These are phyloP conservation scores for Pyxicephalus adspersus DNA, from an alignment of 2,113 vertebrate genomes.

Conservation along the genomic window DNA sequence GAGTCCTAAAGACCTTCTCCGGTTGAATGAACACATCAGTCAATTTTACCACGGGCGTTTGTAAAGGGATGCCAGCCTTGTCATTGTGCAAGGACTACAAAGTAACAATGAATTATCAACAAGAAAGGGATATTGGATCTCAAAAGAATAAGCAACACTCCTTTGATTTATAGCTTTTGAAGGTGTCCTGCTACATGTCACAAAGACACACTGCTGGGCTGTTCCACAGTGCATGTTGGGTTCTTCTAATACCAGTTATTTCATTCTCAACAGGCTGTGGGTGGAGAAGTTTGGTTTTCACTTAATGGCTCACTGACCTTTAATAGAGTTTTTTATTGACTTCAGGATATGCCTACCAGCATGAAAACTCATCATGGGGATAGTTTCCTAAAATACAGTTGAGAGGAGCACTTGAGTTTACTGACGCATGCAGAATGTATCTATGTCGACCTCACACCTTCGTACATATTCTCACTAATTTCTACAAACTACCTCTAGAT, in stretches of 20 bases:
- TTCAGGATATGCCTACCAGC: conserved; percentile 32
- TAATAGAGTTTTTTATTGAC: conserved; percentile 55
- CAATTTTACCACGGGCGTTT: conserved; percentile 63
- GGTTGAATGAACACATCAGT: conserved; percentile 77
- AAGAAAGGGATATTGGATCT: conserved; percentile 59
- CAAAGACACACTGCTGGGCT: conserved; percentile 53
- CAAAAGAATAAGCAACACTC: conserved; percentile 57
- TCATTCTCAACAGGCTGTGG: conserved; percentile 38
- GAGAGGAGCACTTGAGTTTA: conserved; percentile 25
- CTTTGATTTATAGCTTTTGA: conserved; percentile 68
- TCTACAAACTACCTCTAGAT: too few relatives aligned
- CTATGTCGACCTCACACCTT: conserved; percentile 5
- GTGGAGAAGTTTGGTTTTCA: conserved; percentile 56
- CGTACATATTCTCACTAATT: too few relatives aligned
- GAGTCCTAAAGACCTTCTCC: conserved; percentile 71
- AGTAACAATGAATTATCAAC: conserved; percentile 60
- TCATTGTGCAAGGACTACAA: conserved; percentile 58
- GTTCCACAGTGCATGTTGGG: conserved; percentile 38
- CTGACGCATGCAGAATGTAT: conserved; percentile 20
- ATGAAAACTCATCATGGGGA: conserved; percentile 21
- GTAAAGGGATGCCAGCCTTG: conserved; percentile 60
- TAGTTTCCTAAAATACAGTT: conserved; percentile 20
- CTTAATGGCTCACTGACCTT: conserved; percentile 53
- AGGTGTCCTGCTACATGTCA: conserved; percentile 54
- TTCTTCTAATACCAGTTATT: conserved; percentile 43